A percentile compares a stretch with the other conserved stretches of the same genome.
Evolutionary conservation across 2,888 invertebrate species (phyloP).

Genomic region (Agrotis puta): DNA sequence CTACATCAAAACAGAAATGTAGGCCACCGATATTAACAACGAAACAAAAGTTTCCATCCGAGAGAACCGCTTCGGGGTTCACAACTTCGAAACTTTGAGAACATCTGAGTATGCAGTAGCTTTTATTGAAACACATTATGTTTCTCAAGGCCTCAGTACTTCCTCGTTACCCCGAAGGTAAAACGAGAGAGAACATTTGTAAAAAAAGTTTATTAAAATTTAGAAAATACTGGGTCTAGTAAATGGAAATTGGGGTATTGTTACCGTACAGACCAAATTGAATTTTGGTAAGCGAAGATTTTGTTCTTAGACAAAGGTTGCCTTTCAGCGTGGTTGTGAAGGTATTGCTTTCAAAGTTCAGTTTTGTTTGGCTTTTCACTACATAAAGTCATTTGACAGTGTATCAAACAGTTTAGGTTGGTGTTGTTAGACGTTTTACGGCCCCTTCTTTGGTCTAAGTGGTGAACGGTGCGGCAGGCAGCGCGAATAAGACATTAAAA

Average conservation of each 20-base stretch:
- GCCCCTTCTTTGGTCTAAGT: too few relatives aligned
- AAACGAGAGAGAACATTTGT: conserved; percentile 32
- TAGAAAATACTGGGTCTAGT: conserved; percentile 34
- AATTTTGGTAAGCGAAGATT: conserved; percentile 54
- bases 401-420: not conserved
- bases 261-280: conserved; percentile 55
- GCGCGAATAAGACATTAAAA: too few relatives aligned
- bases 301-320: conserved; percentile 45
- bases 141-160: conserved; percentile 40
- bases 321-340: not conserved
- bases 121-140: conserved; percentile 64
- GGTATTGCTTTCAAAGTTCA: conserved; percentile 22
- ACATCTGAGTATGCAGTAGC: conserved; percentile 43
- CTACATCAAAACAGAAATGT: not conserved
- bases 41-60: conserved; percentile 25
- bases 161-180: conserved; percentile 51
- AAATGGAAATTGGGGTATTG: conserved; percentile 57
- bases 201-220: conserved; percentile 62
- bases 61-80: conserved; percentile 19
- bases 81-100: conserved; percentile 46
- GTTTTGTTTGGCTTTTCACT: not conserved
- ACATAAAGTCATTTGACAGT: not conserved
- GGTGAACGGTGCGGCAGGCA: too few relatives aligned
- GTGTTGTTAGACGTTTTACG: not conserved
- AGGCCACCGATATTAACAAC: not conserved